A percentile compares a stretch with the other conserved stretches of the same genome.
Conservation (phyloP, 2,113 vertebrate species). For the Ancistrus triradiatus region DNA sequence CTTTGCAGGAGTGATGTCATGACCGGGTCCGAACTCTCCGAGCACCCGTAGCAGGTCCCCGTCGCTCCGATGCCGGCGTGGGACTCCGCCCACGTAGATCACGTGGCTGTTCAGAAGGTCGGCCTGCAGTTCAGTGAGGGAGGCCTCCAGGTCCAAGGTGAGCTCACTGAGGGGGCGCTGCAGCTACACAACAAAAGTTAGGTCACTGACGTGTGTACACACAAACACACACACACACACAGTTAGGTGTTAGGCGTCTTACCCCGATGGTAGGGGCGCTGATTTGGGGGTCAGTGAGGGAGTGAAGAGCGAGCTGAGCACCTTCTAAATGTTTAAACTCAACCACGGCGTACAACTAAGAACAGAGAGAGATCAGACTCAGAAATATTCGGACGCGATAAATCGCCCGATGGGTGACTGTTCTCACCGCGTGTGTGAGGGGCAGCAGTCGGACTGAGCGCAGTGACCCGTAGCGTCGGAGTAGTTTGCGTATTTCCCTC, state of each 20-base stretch:
- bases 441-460: conserved; percentile 12
- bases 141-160: conserved; percentile 70
- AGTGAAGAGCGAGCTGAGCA: conserved; percentile 75
- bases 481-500: conserved; percentile 13
- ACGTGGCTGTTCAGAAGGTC: conserved; percentile 66
- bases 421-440: conserved; percentile 20
- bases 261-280: conserved; percentile 56
- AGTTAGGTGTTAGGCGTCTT: neutral
- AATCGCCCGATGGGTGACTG: neutral
- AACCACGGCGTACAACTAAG: conserved; percentile 79
- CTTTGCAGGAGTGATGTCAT: conserved; percentile 64
- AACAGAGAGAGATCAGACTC: conserved; percentile 7
- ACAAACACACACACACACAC: neutral
- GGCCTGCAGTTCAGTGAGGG: conserved; percentile 65
- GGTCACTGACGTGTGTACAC: neutral
- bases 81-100: conserved; percentile 65
- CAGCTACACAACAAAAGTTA: too few relatives aligned
- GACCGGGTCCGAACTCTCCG: conserved; percentile 61
- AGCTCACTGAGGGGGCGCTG: conserved; percentile 73
- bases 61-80: neutral
- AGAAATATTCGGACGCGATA: neutral
- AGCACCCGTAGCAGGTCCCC: conserved; percentile 64
- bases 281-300: conserved; percentile 59
- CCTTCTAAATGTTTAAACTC: conserved; percentile 80
- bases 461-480: conserved; percentile 23